Evolutionary conservation across 2,888 invertebrate species (phyloP).

Genomic region (Platynereis dumerilii): DNA sequence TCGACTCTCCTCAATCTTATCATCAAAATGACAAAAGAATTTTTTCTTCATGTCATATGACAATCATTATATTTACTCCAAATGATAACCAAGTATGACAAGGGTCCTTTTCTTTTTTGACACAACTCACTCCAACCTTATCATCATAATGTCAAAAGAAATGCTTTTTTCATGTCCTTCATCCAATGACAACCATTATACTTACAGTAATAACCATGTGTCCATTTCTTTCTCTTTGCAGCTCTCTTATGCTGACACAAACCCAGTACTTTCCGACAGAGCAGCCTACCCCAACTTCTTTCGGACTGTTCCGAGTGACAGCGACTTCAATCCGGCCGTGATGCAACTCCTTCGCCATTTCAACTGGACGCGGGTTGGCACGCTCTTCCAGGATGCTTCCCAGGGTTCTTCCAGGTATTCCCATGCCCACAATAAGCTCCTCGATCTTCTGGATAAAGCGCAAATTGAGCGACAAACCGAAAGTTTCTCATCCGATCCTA

Average conservation of each 20-base stretch:
- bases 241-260: slow-evolving; percentile 95
- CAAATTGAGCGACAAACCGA: slow-evolving; percentile 82
- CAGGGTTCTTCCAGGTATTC: slow-evolving; percentile 45
- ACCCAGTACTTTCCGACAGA: slow-evolving; percentile 83
- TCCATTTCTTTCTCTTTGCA: slow-evolving; percentile 67
- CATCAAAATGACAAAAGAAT: no score
- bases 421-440: slow-evolving; percentile 85
- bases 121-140: no score
- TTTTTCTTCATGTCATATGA: no score
- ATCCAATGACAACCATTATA: no score
- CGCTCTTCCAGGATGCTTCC: slow-evolving; percentile 74
- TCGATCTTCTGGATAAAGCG: slow-evolving; percentile 83
- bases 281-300: slow-evolving; percentile 88
- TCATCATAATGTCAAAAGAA: no score
- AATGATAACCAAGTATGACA: no score
- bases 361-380: slow-evolving; percentile 97
- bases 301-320: slow-evolving; percentile 94
- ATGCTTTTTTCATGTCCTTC: no score
- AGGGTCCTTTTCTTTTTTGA: no score
- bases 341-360: slow-evolving; percentile 86
- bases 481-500: slow-evolving; percentile 84
- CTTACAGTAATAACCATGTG: no score
- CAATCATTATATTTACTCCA: no score
- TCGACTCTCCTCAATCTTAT: no score
- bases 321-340: slow-evolving; percentile 92